A percentile compares a stretch with the other conserved stretches of the same genome.
Evolutionary conservation across 2,888 invertebrate genomes (phyloP).

Genomic region (Dolomedes plantarius): DNA sequence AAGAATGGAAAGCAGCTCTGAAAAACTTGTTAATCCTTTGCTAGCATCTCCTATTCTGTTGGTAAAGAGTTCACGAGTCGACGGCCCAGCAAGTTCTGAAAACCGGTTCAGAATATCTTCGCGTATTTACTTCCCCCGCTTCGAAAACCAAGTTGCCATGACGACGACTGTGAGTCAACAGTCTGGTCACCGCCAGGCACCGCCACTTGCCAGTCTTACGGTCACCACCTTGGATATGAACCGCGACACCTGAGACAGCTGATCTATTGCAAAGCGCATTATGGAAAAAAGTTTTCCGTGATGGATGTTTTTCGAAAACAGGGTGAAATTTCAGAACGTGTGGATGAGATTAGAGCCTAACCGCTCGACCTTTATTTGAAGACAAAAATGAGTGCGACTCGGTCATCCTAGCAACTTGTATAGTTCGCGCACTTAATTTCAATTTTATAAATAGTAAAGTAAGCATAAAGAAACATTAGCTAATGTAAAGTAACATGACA

Average conservation of each 20-base stretch:
- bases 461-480: too few species aligned
- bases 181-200: slow-evolving; percentile 2
- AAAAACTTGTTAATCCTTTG: neutral
- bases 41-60: neutral
- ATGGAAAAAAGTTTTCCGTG: too few species aligned
- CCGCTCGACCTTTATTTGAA: too few species aligned
- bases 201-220: neutral
- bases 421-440: too few species aligned
- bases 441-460: too few species aligned
- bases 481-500: too few species aligned
- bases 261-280: neutral
- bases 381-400: too few species aligned
- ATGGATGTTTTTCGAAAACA: too few species aligned
- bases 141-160: neutral
- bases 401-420: too few species aligned
- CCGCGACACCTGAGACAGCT: slow-evolving; percentile 4
- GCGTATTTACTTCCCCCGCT: slow-evolving; percentile 1
- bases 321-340: too few species aligned
- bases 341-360: too few species aligned
- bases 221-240: too few species aligned
- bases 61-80: slow-evolving; percentile 7
- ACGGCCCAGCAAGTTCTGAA: slow-evolving; percentile 14
- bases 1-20: neutral
- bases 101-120: slow-evolving; percentile 3
- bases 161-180: slow-evolving; percentile 18